phyloP scores from a whole-genome alignment of 2,113 vertebrate species.

The Cephalopterus ornatus region DNA sequence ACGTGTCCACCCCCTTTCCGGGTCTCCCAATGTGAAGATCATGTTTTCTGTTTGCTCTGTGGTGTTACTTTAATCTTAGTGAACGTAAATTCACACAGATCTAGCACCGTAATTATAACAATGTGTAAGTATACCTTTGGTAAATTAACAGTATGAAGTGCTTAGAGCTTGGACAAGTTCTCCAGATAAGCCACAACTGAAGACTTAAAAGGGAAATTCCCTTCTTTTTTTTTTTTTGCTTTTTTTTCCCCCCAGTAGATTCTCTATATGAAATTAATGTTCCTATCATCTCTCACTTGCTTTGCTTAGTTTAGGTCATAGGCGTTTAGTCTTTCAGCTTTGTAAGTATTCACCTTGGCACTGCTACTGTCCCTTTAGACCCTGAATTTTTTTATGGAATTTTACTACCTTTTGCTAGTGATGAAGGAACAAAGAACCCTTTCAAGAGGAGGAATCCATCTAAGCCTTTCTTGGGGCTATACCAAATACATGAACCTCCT shows the following conservation, averaged over 20 bases:
- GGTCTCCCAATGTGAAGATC: not conserved
- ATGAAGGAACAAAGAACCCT: slow-evolving; percentile 12
- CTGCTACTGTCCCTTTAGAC: not conserved
- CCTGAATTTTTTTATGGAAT: not conserved
- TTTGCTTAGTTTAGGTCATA: not conserved
- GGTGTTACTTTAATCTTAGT: not conserved
- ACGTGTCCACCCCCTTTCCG: not conserved
- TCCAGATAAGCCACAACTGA: accelerated
- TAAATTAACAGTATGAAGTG: not conserved
- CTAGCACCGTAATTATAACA: not conserved
- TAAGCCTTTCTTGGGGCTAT: not conserved
- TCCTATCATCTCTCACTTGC: not conserved
- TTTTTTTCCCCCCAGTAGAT: accelerated
- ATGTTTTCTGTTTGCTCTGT: not conserved
- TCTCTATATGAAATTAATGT: not conserved
- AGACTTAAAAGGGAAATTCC: not conserved
- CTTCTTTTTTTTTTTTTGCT: no score
- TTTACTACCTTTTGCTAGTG: not conserved
- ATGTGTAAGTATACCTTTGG: not conserved
- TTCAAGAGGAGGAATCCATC: not conserved
- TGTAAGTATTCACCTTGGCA: not conserved
- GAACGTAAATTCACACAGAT: not conserved
- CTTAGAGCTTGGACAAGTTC: not conserved
- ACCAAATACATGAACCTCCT: not conserved
- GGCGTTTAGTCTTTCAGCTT: not conserved